Conservation (phyloP, 2,797 vertebrate species). For the Ptychobarbus kaznakovi region DNA sequence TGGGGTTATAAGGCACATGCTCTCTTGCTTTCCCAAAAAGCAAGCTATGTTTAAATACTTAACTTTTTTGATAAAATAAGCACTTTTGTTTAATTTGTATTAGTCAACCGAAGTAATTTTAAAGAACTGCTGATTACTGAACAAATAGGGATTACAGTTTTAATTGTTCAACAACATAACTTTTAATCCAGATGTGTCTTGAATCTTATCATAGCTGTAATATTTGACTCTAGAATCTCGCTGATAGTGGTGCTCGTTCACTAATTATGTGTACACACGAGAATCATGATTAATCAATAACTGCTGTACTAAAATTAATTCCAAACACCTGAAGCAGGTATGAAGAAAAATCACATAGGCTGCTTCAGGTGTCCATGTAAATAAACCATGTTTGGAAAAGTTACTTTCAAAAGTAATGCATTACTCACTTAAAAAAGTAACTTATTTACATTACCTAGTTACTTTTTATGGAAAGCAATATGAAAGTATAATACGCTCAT, state of each 20-base stretch:
- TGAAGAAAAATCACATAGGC: too few relatives aligned
- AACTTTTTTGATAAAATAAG: background rate
- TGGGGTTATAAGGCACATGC: background rate
- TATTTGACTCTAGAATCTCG: background rate
- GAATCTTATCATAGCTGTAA: background rate
- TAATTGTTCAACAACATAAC: background rate
- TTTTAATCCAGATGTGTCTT: background rate
- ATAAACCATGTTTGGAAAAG: too few relatives aligned
- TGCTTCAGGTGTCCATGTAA: too few relatives aligned
- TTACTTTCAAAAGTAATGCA: too few relatives aligned
- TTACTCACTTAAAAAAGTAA: too few relatives aligned
- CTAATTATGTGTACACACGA: background rate
- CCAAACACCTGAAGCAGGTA: too few relatives aligned
- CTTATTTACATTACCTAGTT: too few relatives aligned
- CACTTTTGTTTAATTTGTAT: background rate
- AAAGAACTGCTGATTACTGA: background rate
- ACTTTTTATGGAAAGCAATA: too few relatives aligned
- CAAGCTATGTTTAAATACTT: background rate
- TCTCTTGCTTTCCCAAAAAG: background rate
- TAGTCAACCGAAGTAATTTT: background rate
- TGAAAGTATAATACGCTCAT: too few relatives aligned
- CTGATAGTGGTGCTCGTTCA: background rate
- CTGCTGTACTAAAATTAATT: background rate
- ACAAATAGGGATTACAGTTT: background rate
- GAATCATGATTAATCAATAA: background rate